Evolutionary conservation across 2,113 vertebrate species (phyloP).

Genomic region (Atractosteus spatula): DNA sequence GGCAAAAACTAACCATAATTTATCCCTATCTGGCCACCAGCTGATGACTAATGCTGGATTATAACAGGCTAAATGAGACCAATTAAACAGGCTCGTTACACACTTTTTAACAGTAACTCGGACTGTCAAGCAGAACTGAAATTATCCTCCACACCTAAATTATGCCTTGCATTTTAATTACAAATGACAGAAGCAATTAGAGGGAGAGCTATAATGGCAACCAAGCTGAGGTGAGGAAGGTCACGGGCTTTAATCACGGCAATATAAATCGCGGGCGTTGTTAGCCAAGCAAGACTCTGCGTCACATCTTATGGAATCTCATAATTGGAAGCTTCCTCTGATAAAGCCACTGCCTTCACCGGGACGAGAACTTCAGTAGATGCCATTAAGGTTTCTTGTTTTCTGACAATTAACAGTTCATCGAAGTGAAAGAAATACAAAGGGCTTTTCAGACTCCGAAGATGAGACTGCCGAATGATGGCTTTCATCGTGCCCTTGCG

Average conservation of each 20-base stretch:
- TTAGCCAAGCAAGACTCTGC: not conserved
- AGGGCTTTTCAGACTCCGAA: no score
- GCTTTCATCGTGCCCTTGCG: not conserved
- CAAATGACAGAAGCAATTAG: slow-evolving; percentile 34
- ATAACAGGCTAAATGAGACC: slow-evolving; percentile 40
- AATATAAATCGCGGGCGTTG: not conserved
- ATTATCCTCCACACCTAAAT: slow-evolving; percentile 38
- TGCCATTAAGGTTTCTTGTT: not conserved
- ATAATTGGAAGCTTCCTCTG: not conserved
- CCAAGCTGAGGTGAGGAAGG: not conserved
- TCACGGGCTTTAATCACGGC: not conserved
- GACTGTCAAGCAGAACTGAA: slow-evolving; percentile 31
- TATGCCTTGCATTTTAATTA: slow-evolving; percentile 41
- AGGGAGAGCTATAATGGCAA: slow-evolving; percentile 16
- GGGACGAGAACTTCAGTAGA: not conserved
- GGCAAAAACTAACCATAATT: not conserved
- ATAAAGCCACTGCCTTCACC: not conserved
- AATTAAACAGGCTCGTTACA: slow-evolving; percentile 42
- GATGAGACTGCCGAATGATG: no score
- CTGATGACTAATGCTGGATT: slow-evolving; percentile 22
- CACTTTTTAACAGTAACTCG: slow-evolving; percentile 32
- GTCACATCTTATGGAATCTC: not conserved
- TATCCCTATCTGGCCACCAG: not conserved
- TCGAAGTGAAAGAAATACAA: no score
- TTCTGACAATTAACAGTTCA: no score